Evolutionary conservation across 2,113 vertebrate genomes (phyloP), one percentile per base, ranked within the genome.

Genomic region (Petaurus breviceps): DNA sequence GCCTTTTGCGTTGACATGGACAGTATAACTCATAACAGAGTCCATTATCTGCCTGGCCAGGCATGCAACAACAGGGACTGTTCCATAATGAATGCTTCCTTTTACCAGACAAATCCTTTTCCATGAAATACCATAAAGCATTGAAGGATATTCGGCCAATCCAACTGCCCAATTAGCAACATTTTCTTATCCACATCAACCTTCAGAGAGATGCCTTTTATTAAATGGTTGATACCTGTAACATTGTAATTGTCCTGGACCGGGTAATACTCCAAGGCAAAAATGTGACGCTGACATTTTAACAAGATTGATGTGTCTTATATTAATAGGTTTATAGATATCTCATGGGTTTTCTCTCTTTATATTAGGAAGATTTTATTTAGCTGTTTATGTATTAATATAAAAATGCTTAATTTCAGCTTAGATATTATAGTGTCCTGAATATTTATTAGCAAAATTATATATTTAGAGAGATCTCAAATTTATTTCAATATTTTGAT

Each of bases 351-450:
- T 43, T 37, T 77, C 46, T 90, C 16, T 37, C 43, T 90, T 95
- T 92, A 54, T 92, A 26, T 68, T 51, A 52, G 25, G 22, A 47
- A 47, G 8, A 19, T 47, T 97, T 0, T 57, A 28, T 92, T 95
- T 90, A 90, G 55, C 49, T 94, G 68, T 92, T 92, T 95, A 47
- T 89, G 31, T 37, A 92, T 90, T 90, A 51, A n/a, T 8, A 89
- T 7, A 51, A 12, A 57, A 61, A 25, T 57, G 3, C 51, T 92
- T 92, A 53, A 57, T 23, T 90, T 57, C 37, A 84, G n/a, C 6
- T 84, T 84, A 84, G n/a, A 84, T 84, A 23, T 84, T 43, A 84
- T 23, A 43, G 16, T 77, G 14, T 84, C n/a, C n/a, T 22, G 1
- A 84, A 84, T 84, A 19, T 43, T 84, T 84, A 84, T 84, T 84